Evolutionary conservation across 1,140 invertebrate species (phyloP), one percentile per base, ranked within the genome.

Genomic region (Aphis craccivora): DNA sequence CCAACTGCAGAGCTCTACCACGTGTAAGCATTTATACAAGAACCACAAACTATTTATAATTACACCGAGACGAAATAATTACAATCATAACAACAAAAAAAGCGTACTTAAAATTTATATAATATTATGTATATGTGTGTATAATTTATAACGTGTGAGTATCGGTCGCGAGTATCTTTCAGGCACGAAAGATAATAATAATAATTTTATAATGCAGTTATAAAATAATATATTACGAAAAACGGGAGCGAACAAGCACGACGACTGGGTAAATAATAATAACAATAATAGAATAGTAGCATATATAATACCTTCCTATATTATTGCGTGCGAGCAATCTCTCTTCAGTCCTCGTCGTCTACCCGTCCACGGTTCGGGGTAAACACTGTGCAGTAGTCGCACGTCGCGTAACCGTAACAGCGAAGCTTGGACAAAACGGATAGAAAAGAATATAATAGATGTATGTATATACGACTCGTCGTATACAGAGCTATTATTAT

Each of bases 401-500:
- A n/a, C 14, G 60, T 67, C 60, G 60, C 60, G n/a, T 76, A 76
- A 76, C 60, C 60, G 60, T 76, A 76, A n/a, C 30, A 76, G 60
- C 60, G 60, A 14, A 35, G 30, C 60, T 76, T 18, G 60, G 11
- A n/a, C 60, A 76, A 76, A 76, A 51, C n/a, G 45, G n/a, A n/a
- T 30, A 51, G n/a, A 55, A 89, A 55, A 89, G 25, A 89, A 89
- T 43, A 88, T 48, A 53, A 88, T 14, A 23, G 25, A 93, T 37
- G 81, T 67, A 67, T 20, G 40, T 40, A n/a, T 35, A 81, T 48
- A 20, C 30, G 60, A 76, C 30, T 14, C 30, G 30, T n/a, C 60
- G 60, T 18, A 76, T 76, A 35, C 60, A 76, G 60, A 76, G 60
- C 60, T 76, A 45, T 81, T 91, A 67, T 45, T 81, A 93, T 93